These are phyloP conservation scores for Augiades crinisus DNA, from an alignment of 2,888 invertebrate species.

Conservation along the genomic window DNA sequence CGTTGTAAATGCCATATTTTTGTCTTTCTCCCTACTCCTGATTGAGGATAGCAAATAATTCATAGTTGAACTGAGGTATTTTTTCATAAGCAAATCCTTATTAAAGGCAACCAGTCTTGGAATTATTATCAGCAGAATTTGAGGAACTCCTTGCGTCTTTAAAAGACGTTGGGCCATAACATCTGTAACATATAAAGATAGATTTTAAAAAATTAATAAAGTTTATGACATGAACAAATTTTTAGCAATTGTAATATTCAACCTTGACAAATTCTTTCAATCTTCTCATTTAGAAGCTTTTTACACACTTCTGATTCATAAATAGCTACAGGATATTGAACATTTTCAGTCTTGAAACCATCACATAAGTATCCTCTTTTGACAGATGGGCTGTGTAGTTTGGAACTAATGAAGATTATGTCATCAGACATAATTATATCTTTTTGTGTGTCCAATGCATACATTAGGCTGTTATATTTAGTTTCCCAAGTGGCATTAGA, in stretches of 20 bases:
- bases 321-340: constrained; percentile 80
- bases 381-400: constrained; percentile 81
- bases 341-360: constrained; percentile 75
- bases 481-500: constrained; percentile 94
- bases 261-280: constrained; percentile 88
- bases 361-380: constrained; percentile 76
- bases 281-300: constrained; percentile 90
- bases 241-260: constrained; percentile 25
- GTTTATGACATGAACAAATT: background rate
- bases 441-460: constrained; percentile 73
- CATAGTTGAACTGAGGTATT: constrained; percentile 88
- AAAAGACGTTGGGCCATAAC: constrained; percentile 90
- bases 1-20: constrained; percentile 93
- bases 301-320: constrained; percentile 94
- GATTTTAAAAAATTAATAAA: constrained; percentile 5
- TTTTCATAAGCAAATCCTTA: constrained; percentile 88
- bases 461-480: constrained; percentile 87
- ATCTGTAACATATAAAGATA: constrained; percentile 57
- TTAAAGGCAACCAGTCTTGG: constrained; percentile 97
- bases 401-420: constrained; percentile 81
- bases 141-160: constrained; percentile 91
- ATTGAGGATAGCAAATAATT: constrained; percentile 88
- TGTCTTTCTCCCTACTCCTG: constrained; percentile 91
- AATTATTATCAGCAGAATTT: constrained; percentile 91
- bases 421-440: constrained; percentile 76